Evolutionary conservation across 2,113 vertebrate genomes (phyloP), one percentile per base, ranked within the genome.

Genomic region (Psilopsiagon aurifrons): DNA sequence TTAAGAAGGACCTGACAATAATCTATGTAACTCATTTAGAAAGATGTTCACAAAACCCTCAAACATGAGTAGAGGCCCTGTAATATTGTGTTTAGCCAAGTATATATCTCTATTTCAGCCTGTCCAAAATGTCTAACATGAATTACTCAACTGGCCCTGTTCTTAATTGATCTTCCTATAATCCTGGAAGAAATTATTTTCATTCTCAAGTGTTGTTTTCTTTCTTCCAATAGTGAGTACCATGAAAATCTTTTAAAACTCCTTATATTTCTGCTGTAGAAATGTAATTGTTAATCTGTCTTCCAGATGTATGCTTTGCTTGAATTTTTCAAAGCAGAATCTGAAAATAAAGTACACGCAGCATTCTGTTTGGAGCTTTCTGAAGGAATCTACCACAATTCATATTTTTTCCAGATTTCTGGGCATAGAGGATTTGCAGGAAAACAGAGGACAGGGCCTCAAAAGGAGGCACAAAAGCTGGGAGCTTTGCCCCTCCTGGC

Each of bases 141-240:
- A 92, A 75, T 94, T 93, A 96, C 71, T 55, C 94, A 93, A 52
- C 76, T 78, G 59, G 82, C 92, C 83, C 69, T 71, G 27, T 88
- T 94, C 88, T 94, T 94, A 92, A 95, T 81, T 94, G 85, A 88
- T 94, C 96, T 96, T 96, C 60, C 73, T 92, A 20, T 94, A 93
- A 96, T 94, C 88, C 79, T 90, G 60, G 51, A 95, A 90, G 85
- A 81, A 95, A 88, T 93, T 94, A 83, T 83, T 90, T 96, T 94
- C 22, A 2, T 64, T 88, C 57, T 95, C 33, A 43, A 86, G 69
- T 69, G 46, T 31, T 94, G 74, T 90, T 95, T 93, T 83, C 84
- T 90, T 92, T 83, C 86, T 86, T 86, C 62, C 15, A 7, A 68
- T 79, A 91, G 74, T 6, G 1, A 93, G 17, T 22, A 68, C 74